Percentiles rank a stretch among this genome's conserved stretches.
phyloP scores from a whole-genome alignment of 2,888 invertebrate genomes.

The Dryomyza anilis region DNA sequence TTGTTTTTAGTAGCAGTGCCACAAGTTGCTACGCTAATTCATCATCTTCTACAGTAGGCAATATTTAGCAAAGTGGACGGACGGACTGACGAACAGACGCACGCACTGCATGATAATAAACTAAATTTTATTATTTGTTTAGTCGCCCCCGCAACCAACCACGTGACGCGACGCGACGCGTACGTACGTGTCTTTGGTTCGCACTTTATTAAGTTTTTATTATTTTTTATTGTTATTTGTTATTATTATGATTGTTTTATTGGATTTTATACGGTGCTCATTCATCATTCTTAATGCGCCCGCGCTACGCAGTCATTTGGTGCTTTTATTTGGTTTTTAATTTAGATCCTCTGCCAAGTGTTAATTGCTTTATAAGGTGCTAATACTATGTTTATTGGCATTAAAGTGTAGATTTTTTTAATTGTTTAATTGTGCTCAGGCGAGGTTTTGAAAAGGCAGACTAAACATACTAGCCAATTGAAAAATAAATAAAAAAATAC shows the following conservation, averaged over 20 bases:
- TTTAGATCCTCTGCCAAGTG: constrained; percentile 33
- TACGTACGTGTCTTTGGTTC: background rate
- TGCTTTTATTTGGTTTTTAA: background rate
- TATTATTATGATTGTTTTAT: constrained; percentile 21
- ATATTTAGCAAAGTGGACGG: background rate
- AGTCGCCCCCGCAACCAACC: background rate
- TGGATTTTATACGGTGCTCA: background rate
- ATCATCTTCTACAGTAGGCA: background rate
- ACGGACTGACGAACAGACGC: constrained; percentile 8
- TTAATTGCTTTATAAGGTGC: constrained; percentile 54
- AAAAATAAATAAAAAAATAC: too few relatives aligned
- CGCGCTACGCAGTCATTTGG: background rate
- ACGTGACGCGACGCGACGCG: background rate
- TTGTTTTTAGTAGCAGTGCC: background rate
- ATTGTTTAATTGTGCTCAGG: too few relatives aligned
- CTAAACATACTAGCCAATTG: too few relatives aligned
- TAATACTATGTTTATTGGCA: constrained; percentile 34
- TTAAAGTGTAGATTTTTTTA: constrained; percentile 3
- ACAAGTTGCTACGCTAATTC: too few relatives aligned
- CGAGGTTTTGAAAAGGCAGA: too few relatives aligned
- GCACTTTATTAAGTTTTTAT: background rate
- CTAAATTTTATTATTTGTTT: constrained; percentile 38
- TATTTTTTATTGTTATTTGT: constrained; percentile 7
- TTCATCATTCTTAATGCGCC: background rate
- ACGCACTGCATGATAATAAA: constrained; percentile 36